A percentile compares a stretch with the other conserved stretches of the same genome.
These are phyloP conservation scores for Peromyscus polionotus DNA, from an alignment of 2,113 vertebrate species.

Conservation along the genomic window DNA sequence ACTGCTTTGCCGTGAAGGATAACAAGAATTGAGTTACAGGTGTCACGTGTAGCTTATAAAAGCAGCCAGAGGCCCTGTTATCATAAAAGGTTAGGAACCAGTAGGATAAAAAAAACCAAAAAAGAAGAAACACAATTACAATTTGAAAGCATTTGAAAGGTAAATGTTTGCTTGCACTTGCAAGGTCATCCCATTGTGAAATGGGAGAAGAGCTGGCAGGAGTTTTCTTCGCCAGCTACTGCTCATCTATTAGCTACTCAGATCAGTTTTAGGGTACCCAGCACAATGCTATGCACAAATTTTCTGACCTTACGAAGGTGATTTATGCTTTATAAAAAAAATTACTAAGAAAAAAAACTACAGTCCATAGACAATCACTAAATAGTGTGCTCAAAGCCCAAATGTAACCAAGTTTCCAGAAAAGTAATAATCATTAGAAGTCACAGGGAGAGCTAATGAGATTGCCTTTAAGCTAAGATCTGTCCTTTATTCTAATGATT, in stretches of 20 bases:
- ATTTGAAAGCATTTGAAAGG: conserved; percentile 55
- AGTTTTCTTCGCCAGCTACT: background rate
- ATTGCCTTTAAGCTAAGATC: conserved; percentile 2
- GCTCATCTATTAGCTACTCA: background rate
- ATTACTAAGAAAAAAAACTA: background rate
- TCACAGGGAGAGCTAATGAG: conserved; percentile 18
- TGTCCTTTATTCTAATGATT: background rate
- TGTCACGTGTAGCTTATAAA: conserved; percentile 65
- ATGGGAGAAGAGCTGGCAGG: conserved; percentile 14
- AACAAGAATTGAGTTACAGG: conserved; percentile 62
- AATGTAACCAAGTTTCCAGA: background rate
- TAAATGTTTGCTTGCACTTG: conserved; percentile 31
- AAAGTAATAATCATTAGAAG: background rate
- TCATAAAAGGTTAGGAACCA: conserved; percentile 52
- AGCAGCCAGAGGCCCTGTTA: conserved; percentile 45
- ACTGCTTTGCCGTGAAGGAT: conserved; percentile 45
- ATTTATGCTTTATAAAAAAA: conserved; percentile 52
- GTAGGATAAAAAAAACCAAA: conserved; percentile 49
- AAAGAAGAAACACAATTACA: conserved; percentile 57
- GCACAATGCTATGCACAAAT: background rate
- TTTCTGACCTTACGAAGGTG: background rate
- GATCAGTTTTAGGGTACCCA: background rate
- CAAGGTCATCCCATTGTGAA: conserved; percentile 25
- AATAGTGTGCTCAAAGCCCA: background rate
- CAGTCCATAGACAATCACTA: background rate